These are phyloP conservation scores for Psilopogon haemacephalus DNA, from an alignment of 2,113 vertebrate genomes.

Conservation along the genomic window DNA sequence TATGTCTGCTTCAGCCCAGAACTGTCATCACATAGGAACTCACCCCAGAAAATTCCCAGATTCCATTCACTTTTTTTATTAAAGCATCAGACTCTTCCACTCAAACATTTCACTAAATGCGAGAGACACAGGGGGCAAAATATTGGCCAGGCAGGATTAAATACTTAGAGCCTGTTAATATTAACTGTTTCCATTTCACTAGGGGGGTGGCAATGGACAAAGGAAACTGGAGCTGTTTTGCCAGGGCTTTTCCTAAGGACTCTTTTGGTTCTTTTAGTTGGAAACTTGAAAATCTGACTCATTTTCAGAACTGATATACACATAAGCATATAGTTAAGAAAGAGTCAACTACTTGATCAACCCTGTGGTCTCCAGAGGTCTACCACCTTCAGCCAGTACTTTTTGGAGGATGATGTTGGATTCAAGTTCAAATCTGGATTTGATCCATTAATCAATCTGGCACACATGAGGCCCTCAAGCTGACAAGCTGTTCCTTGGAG, in stretches of 20 bases:
- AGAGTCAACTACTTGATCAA: conserved; percentile 15
- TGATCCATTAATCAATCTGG: conserved; percentile 49
- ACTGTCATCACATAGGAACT: conserved; percentile 9
- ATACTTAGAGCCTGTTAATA: neutral
- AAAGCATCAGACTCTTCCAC: conserved; percentile 16
- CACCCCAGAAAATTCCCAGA: conserved; percentile 28
- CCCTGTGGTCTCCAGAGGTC: conserved; percentile 21
- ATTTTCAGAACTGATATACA: conserved; percentile 18
- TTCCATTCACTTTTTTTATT: conserved; percentile 21
- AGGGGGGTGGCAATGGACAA: neutral
- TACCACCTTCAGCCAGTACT: conserved; percentile 38
- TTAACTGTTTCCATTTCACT: neutral
- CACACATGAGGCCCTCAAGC: neutral
- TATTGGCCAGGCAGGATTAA: neutral
- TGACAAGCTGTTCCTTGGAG: conserved; percentile 59
- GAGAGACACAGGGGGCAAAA: neutral
- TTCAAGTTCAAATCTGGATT: conserved; percentile 34
- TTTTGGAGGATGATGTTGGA: conserved; percentile 38
- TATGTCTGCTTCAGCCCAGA: conserved; percentile 1
- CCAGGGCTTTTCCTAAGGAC: neutral
- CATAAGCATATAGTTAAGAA: neutral
- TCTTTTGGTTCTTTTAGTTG: neutral
- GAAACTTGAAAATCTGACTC: conserved; percentile 30
- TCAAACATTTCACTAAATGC: conserved; percentile 9
- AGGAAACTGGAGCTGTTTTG: neutral